Conservation (phyloP, 2,888 invertebrate genomes). For the Crocallis elinguaria region DNA sequence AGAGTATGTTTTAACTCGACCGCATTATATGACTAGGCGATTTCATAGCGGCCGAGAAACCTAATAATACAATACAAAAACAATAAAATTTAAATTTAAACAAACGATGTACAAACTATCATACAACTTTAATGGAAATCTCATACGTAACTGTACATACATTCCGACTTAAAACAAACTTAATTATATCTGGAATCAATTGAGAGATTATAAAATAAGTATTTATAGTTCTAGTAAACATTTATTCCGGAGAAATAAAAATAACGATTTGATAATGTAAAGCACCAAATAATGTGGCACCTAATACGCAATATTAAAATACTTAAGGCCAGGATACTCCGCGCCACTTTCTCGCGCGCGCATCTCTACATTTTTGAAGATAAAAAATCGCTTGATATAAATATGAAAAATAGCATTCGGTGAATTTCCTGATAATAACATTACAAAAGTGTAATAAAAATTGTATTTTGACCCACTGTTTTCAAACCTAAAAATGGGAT, state of each 20-base stretch:
- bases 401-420: too few relatives aligned
- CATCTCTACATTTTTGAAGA: too few relatives aligned
- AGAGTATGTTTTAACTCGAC: slow-evolving; percentile 47
- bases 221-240: slow-evolving; percentile 13
- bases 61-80: slow-evolving; percentile 33
- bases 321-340: too few relatives aligned
- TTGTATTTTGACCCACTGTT: too few relatives aligned
- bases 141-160: slow-evolving; percentile 84
- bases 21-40: slow-evolving; percentile 76
- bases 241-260: neutral
- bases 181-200: slow-evolving; percentile 31
- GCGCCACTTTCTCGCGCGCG: too few relatives aligned
- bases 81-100: slow-evolving; percentile 26
- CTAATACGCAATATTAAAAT: too few relatives aligned
- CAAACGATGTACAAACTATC: slow-evolving; percentile 53
- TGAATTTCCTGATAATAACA: too few relatives aligned
- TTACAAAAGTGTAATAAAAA: too few relatives aligned
- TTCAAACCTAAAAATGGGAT: too few relatives aligned
- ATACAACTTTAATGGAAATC: slow-evolving; percentile 70
- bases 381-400: too few relatives aligned
- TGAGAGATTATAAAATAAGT: slow-evolving; percentile 30
- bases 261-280: neutral
- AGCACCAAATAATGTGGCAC: slow-evolving; percentile 34
- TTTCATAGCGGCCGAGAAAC: slow-evolving; percentile 66
- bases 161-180: slow-evolving; percentile 53